Evolutionary conservation across 2,797 vertebrate genomes (phyloP), one percentile per base, ranked within the genome.

Genomic region (Rhinoraja longicauda): DNA sequence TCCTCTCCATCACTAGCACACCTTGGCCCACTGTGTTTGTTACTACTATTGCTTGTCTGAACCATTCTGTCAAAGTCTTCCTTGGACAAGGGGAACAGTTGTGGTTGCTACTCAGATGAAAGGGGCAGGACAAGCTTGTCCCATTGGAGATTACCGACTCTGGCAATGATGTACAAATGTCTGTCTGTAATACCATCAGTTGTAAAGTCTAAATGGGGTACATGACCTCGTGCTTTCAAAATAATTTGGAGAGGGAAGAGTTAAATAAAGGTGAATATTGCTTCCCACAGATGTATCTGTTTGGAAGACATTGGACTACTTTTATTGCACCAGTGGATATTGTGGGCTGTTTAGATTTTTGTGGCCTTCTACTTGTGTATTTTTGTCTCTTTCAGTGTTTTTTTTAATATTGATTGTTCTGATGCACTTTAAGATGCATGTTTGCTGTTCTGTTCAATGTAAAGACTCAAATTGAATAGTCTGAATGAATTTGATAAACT

Each of bases 191-290:
- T 82, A 9, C 24, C 45, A 82, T 45, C 79, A 57, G 53, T 17
- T 53, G 82, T 6, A 21, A 79, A 6, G 79, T 53, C 19, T 57
- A 8, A 82, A 53, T 82, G 21, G 17, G 21, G 82, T 32, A 12
- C 45, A 26, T 82, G 9, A 53, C 39, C 45, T 82, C 45, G 53
- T 4, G 45, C 45, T 53, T 53, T 53, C 45, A 53, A 5, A 21
- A 39, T 79, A 39, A 45, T 19, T 45, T 79, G 17, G 36, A 39
- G 39, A 45, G 57, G 3, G n/a, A 78, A 53, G 29, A 36, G 57
- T n/a, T 88, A 36, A 79, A 79, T 88, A 36, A 79, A 79, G 78
- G 39, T 79, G 78, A 79, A 39, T 78, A 24, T n/a, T 62, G 53
- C 57, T 59, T 1, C 84, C 62, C 29, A 62, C 57, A 86, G 29